Evolutionary conservation across 2,797 vertebrate species (phyloP).

Genomic region (Vespertilio murinus): DNA sequence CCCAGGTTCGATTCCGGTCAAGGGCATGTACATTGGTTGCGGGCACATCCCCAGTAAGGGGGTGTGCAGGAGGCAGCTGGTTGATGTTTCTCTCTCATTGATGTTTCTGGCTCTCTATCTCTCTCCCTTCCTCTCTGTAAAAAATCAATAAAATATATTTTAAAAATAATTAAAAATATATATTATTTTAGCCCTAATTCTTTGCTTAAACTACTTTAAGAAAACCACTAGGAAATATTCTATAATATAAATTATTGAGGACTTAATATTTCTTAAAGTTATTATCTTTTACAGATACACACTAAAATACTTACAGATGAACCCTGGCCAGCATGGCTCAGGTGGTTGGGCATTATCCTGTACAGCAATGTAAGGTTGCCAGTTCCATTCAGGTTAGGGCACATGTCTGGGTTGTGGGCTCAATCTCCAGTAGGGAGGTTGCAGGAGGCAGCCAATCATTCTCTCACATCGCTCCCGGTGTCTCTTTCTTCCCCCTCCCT

Average conservation of each 20-base stretch:
- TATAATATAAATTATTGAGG: neutral
- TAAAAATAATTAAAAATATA: too few relatives aligned
- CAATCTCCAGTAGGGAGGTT: neutral
- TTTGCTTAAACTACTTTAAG: neutral
- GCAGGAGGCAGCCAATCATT: neutral
- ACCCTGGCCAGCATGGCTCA: neutral
- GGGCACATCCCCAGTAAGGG: too few relatives aligned
- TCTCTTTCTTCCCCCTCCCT: neutral
- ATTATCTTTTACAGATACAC: neutral
- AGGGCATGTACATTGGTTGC: too few relatives aligned
- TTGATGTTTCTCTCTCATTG: too few relatives aligned
- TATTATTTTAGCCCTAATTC: neutral
- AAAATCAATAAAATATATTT: too few relatives aligned
- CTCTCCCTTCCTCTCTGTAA: neutral
- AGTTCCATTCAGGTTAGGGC: neutral
- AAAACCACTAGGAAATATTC: neutral
- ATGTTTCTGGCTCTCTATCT: neutral
- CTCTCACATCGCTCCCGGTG: neutral
- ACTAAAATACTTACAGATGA: neutral
- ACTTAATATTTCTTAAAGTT: slow-evolving; percentile 40
- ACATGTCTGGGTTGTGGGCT: neutral
- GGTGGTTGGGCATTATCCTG: neutral
- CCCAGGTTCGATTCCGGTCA: too few relatives aligned
- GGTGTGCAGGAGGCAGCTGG: too few relatives aligned
- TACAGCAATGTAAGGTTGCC: neutral